Evolutionary conservation across 1,140 invertebrate species (phyloP).

Genomic region (Gerris buenoi): DNA sequence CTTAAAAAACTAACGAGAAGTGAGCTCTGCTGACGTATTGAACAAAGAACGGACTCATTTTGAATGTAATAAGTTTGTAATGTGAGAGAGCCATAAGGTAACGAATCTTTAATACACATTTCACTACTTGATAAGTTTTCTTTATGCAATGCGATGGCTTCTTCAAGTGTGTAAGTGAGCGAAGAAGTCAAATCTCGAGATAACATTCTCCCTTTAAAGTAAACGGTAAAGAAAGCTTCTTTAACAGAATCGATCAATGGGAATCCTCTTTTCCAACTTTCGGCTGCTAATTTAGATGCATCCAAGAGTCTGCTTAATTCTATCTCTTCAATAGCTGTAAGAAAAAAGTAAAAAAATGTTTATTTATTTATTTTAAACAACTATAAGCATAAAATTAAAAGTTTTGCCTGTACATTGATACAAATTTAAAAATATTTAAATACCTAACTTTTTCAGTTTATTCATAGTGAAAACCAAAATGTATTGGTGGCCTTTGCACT

Average conservation of each 20-base stretch:
- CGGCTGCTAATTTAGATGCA: slow-evolving; percentile 41
- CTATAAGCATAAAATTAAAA: too few species aligned
- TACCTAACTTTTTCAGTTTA: too few species aligned
- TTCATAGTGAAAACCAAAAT: too few species aligned
- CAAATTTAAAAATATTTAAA: too few species aligned
- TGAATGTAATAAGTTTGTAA: slow-evolving; percentile 24
- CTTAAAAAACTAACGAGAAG: slow-evolving; percentile 14
- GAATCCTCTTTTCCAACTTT: slow-evolving; percentile 45
- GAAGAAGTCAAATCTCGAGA: slow-evolving; percentile 23
- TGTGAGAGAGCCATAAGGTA: slow-evolving; percentile 19
- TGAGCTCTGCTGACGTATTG: slow-evolving; percentile 29
- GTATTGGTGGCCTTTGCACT: too few species aligned
- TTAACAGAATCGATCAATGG: slow-evolving; percentile 35
- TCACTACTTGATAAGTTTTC: background rate
- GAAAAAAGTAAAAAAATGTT: too few species aligned
- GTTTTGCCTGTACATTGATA: too few species aligned
- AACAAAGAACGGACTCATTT: slow-evolving; percentile 24
- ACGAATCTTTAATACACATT: slow-evolving; percentile 6
- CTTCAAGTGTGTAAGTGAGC: slow-evolving; percentile 24
- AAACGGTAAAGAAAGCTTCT: slow-evolving; percentile 47
- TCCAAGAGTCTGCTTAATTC: slow-evolving; percentile 45
- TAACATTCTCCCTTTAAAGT: slow-evolving; percentile 42
- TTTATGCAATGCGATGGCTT: slow-evolving; percentile 15
- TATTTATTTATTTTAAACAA: too few species aligned
- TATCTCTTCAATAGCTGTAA: slow-evolving; percentile 37